Base-by-base conservation (phyloP, 2,113 vertebrate species). In the Podarcis cretensis region DNA sequence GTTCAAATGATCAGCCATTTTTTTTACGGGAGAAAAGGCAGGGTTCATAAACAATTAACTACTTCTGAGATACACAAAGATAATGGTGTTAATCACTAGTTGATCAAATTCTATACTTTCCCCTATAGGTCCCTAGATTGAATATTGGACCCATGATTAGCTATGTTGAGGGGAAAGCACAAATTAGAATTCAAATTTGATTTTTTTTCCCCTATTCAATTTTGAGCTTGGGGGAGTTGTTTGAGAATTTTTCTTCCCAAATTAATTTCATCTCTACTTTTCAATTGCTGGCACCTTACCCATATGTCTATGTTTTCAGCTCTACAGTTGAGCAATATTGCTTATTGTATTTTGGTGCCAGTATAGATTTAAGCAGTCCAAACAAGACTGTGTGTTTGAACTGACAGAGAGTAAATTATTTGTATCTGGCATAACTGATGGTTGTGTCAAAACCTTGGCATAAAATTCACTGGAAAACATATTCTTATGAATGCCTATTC, bases 341-440 rank as follows among this genome's bases (percentile, higher is more conserved):
- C 92, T 81, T 40, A 91, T 93, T 92, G 65, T 83, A 4, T 94
- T 93, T 94, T 94, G 94, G 94, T 97, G 97, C 96, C 96, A 97
- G 95, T 92, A 91, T 96, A 97, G 97, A 97, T 97, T 96, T 96
- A 92, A 97, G 91, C 94, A 95, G 95, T 96, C 95, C 95, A 97
- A 97, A 97, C 92, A 93, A 91, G 94, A 92, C 57, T 91, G 96
- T 92, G 88, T 93, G 94, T 97, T 96, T 97, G 96, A 97, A 97
- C 95, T 95, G 96, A 97, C 97, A 96, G 95, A 97, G 95, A 96
- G 95, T 97, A 97, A 97, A 97, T 97, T 95, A 97, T 97, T 97
- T 97, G 94, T 96, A 97, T 97, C 96, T 97, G 96, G 96, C 96
- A 97, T 96, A 97, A 96, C 92, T 96, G 97, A 97, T 97, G 95